Conservation (phyloP, 2,888 invertebrate species). For the Tholera decimalis region DNA sequence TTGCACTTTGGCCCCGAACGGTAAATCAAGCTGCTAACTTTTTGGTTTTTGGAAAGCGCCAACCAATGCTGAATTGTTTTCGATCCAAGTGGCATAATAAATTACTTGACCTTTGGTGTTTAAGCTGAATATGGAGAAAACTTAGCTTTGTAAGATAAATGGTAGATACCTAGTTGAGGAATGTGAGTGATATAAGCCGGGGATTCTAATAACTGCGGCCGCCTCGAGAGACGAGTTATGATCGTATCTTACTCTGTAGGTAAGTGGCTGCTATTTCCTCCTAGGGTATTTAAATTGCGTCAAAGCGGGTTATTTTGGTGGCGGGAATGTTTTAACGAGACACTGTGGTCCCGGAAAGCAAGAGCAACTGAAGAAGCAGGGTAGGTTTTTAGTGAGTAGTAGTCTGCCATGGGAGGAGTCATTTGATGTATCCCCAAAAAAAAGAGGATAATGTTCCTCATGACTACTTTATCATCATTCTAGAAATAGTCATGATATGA, state of each 20-base stretch:
- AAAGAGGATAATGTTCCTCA: too few relatives aligned
- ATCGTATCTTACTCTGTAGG: slow-evolving; percentile 16
- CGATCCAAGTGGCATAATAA: slow-evolving; percentile 54
- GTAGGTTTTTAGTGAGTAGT: too few relatives aligned
- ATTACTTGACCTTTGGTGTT: slow-evolving; percentile 49
- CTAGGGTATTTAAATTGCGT: slow-evolving; percentile 2
- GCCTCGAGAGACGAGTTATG: slow-evolving; percentile 31
- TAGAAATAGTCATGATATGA: too few relatives aligned
- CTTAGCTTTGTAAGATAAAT: slow-evolving; percentile 54
- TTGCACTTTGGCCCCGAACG: slow-evolving; percentile 52
- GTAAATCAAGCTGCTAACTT: slow-evolving; percentile 65
- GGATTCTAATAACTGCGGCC: slow-evolving; percentile 40
- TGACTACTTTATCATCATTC: too few relatives aligned
- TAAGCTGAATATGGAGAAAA: slow-evolving; percentile 48
- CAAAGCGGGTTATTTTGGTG: not conserved
- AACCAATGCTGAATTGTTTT: slow-evolving; percentile 53
- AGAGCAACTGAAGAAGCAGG: too few relatives aligned
- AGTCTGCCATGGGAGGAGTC: too few relatives aligned
- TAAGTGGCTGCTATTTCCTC: slow-evolving; percentile 24
- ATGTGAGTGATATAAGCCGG: slow-evolving; percentile 47
- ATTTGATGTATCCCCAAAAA: too few relatives aligned
- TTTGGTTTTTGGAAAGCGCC: slow-evolving; percentile 52
- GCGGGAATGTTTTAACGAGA: too few relatives aligned
- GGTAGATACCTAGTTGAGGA: slow-evolving; percentile 40
- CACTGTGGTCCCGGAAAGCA: too few relatives aligned